These are phyloP conservation scores for Drosophila simulans DNA, from an alignment of 1,140 invertebrate genomes.

Conservation along the genomic window DNA sequence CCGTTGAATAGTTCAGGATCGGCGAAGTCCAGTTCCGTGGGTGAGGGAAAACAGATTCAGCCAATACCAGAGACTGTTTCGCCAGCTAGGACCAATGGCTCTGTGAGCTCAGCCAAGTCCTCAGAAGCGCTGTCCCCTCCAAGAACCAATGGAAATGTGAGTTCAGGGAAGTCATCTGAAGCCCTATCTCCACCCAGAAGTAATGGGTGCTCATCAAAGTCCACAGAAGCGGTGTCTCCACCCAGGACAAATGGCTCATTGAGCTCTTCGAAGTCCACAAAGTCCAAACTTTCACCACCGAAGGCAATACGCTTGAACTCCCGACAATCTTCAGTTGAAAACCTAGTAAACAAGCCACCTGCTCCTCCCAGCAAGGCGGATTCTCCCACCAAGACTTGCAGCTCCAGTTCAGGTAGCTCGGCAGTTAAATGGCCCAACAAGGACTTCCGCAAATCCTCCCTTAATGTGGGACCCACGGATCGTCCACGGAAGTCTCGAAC, in stretches of 20 bases:
- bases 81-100: slow-evolving; percentile 50
- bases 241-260: slow-evolving; percentile 21
- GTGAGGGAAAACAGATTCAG: slow-evolving; percentile 16
- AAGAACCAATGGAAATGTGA: slow-evolving; percentile 18
- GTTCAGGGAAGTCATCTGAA: slow-evolving; percentile 40
- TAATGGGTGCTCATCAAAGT: slow-evolving; percentile 17
- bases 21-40: slow-evolving; percentile 14
- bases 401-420: slow-evolving; percentile 54
- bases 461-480: slow-evolving; percentile 88
- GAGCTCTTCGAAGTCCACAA: slow-evolving; percentile 35
- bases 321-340: slow-evolving; percentile 75
- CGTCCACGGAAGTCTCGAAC: slow-evolving; percentile 80
- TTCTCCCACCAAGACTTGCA: slow-evolving; percentile 81
- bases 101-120: slow-evolving; percentile 12
- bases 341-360: slow-evolving; percentile 85
- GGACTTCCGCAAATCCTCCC: slow-evolving; percentile 90
- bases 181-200: slow-evolving; percentile 61
- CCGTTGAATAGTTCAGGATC: slow-evolving; percentile 41
- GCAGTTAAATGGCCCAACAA: slow-evolving; percentile 87
- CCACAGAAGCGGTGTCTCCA: slow-evolving; percentile 4
- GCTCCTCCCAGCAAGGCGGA: slow-evolving; percentile 85
- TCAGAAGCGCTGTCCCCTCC: slow-evolving; percentile 8
- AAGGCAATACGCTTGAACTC: slow-evolving; percentile 70
- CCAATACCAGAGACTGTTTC: slow-evolving; percentile 58
- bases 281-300: slow-evolving; percentile 77